A percentile compares a stretch with the other conserved stretches of the same genome.
phyloP scores from a whole-genome alignment of 1,140 invertebrate species.

The Temnothorax curvispinosus region DNA sequence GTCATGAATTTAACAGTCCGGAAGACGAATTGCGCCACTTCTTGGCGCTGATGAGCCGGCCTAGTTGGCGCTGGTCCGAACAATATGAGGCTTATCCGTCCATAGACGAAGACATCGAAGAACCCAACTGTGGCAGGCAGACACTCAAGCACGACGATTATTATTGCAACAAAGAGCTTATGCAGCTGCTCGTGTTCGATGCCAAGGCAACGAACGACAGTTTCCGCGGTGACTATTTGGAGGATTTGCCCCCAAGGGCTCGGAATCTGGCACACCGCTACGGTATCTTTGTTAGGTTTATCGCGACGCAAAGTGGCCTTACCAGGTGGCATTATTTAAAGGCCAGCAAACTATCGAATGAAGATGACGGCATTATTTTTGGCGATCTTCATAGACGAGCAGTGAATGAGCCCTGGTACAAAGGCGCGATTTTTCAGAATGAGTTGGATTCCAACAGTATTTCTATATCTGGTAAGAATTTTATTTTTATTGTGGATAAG shows the following conservation, averaged over 20 bases:
- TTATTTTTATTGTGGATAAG: too few species aligned
- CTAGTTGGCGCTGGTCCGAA: constrained; percentile 87
- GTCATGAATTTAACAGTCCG: constrained; percentile 89
- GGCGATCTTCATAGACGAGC: constrained; percentile 92
- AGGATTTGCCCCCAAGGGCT: constrained; percentile 82
- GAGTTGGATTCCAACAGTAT: constrained; percentile 89
- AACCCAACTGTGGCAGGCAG: constrained; percentile 87
- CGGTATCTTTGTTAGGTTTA: constrained; percentile 91
- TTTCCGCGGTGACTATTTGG: constrained; percentile 88
- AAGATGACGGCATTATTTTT: constrained; percentile 88
- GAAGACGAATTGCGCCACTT: constrained; percentile 93
- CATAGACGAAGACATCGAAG: constrained; percentile 26
- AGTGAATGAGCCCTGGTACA: constrained; percentile 97
- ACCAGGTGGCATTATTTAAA: constrained; percentile 92
- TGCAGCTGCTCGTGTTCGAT: constrained; percentile 95
- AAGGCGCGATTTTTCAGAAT: constrained; percentile 95
- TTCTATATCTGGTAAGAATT: constrained; percentile 78
- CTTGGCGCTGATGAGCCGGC: constrained; percentile 87
- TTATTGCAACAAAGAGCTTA: constrained; percentile 94
- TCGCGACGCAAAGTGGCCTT: constrained; percentile 95
- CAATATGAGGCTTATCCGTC: constrained; percentile 83
- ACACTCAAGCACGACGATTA: constrained; percentile 90
- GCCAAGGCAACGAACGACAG: constrained; percentile 92
- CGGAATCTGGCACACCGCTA: constrained; percentile 87
- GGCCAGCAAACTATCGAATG: constrained; percentile 13